A percentile compares a stretch with the other conserved stretches of the same genome.
These are phyloP conservation scores for Machimus rusticus DNA, from an alignment of 2,888 invertebrate genomes.

Conservation along the genomic window DNA sequence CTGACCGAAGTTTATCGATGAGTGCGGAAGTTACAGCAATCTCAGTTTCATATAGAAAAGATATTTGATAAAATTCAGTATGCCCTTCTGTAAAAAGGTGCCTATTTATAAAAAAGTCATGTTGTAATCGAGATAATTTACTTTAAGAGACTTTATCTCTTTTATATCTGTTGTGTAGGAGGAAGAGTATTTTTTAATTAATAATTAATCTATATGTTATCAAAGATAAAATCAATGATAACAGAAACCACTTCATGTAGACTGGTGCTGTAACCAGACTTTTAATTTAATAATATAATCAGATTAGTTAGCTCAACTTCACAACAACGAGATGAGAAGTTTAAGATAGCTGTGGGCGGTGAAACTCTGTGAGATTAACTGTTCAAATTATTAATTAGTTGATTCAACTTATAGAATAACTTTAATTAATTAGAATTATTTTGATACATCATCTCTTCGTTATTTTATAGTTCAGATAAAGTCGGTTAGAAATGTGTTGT, in stretches of 20 bases:
- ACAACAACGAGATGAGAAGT: no score
- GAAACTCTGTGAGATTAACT: not conserved
- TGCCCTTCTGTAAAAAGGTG: not conserved
- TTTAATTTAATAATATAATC: not conserved
- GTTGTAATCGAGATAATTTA: not conserved
- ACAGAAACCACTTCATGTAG: not conserved
- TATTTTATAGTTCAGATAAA: no score
- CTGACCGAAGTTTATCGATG: not conserved
- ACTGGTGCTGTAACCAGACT: not conserved
- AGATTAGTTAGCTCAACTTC: not conserved
- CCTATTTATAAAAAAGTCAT: not conserved
- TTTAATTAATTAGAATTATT: no score
- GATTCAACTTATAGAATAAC: no score
- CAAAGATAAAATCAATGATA: not conserved
- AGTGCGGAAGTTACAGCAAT: not conserved
- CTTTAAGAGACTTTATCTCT: not conserved
- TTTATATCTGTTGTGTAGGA: not conserved
- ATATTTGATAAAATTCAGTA: not conserved
- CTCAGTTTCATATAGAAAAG: not conserved
- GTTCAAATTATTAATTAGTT: not conserved
- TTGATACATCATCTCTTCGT: no score
- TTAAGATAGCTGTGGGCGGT: not conserved
- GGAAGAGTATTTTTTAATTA: not conserved
- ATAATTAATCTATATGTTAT: not conserved
- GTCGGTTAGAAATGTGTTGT: no score